Evolutionary conservation across 2,797 vertebrate genomes (phyloP), one percentile per base, ranked within the genome.

Genomic region (Loriculus beryllinus): DNA sequence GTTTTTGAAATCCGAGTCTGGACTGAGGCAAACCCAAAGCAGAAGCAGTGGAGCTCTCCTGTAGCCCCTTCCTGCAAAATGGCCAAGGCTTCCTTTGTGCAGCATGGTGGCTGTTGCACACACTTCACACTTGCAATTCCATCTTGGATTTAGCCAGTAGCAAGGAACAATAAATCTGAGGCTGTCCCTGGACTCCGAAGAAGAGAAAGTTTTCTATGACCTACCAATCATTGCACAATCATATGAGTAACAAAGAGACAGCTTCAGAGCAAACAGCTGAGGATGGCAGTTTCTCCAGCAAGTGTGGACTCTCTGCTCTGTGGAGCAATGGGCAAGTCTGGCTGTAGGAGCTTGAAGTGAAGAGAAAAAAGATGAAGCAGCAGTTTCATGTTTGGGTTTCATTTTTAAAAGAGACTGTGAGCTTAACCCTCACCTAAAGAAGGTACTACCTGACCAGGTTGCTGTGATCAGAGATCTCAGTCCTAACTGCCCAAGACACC

Each of bases 271-370:
- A 63, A 40, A 47, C 6, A 49, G 64, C 63, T 72, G 74, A 65
- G 63, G 79, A 28, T 31, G 33, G 56, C 16, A 37, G 28, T 14
- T 63, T 39, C 63, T 74, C 25, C 52, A 62, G 67, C 28, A n/a
- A 9, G 3, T 0, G 21, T 14, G 72, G 57, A 18, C 28, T 49
- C 71, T 0, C 10, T 2, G 3, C 21, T 56, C 49, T 2, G 2
- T 3, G 28, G 43, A 59, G 70, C 74, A 81, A 56, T 2, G 33
- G 63, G 49, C 54, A 57, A 67, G 37, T 4, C 22, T 63, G 78
- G 47, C 68, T 89, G 8, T 4, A 70, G 52, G 9, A 81, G 40
- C 56, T 23, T 43, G 4, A 20, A 71, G 75, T 35, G 15, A 37
- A 48, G 31, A 54, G 54, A 22, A 40, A 68, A 60, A 48, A 82